phyloP scores from a whole-genome alignment of 2,888 invertebrate genomes.

The Agonum fuliginosum region DNA sequence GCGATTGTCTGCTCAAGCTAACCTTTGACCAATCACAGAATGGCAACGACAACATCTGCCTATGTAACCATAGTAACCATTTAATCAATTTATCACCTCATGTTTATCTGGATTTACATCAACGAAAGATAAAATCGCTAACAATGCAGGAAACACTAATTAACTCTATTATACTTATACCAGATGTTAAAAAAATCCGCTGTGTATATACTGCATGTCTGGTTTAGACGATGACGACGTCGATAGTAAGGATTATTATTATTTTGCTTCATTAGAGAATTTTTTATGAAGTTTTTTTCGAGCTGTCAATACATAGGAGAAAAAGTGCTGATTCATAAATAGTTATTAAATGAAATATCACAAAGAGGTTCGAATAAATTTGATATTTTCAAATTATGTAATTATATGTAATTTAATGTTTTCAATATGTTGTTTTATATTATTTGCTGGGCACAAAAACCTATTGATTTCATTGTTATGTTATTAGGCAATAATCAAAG shows the following conservation, averaged over 20 bases:
- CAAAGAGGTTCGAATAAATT: slow-evolving; percentile 9
- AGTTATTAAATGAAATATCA: slow-evolving; percentile 30
- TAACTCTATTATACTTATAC: slow-evolving; percentile 21
- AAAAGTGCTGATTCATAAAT: slow-evolving; percentile 34
- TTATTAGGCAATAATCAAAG: background rate
- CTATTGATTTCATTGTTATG: slow-evolving; percentile 17
- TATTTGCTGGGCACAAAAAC: background rate
- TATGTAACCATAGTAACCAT: background rate
- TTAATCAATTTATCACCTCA: slow-evolving; percentile 26
- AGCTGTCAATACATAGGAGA: background rate
- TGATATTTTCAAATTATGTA: slow-evolving; percentile 39
- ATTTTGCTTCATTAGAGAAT: slow-evolving; percentile 32
- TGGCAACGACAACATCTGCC: background rate
- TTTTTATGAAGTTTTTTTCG: background rate
- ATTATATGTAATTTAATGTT: slow-evolving; percentile 43
- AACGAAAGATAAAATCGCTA: slow-evolving; percentile 20
- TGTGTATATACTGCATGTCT: slow-evolving; percentile 11
- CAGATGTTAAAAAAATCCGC: background rate
- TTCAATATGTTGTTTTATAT: background rate
- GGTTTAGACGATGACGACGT: background rate
- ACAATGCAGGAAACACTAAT: slow-evolving; percentile 14
- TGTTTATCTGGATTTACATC: background rate
- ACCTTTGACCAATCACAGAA: slow-evolving; percentile 9
- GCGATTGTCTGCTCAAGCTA: background rate
- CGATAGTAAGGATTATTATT: slow-evolving; percentile 16